phyloP scores from a whole-genome alignment of 2,113 vertebrate species.

The Butorides virescens region DNA sequence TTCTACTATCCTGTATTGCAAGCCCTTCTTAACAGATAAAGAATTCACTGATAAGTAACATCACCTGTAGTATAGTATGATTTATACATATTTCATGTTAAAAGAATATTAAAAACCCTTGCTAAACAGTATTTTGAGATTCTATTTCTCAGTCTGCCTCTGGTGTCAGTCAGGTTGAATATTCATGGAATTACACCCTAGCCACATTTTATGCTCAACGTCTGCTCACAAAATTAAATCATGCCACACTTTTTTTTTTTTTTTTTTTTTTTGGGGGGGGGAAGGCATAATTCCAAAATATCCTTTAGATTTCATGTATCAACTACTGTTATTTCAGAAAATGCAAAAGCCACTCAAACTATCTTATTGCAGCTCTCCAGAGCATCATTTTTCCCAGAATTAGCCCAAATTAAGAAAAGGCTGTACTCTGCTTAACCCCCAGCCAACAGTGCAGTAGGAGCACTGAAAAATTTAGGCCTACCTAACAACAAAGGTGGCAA shows the following conservation, averaged over 20 bases:
- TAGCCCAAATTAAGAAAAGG: neutral
- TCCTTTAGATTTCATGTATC: neutral
- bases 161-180: neutral
- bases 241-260: neutral
- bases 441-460: neutral
- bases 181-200: neutral
- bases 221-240: neutral
- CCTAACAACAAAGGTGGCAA: neutral
- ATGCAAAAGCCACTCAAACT: neutral
- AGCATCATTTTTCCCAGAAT: neutral
- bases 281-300: neutral
- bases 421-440: neutral
- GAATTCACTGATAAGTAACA: neutral
- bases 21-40: neutral
- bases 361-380: neutral
- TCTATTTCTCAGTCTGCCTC: neutral
- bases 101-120: neutral
- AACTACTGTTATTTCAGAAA: neutral
- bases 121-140: neutral
- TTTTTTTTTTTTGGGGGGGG: neutral
- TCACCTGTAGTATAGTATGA: neutral
- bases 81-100: neutral
- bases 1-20: accelerated
- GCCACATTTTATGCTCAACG: neutral
- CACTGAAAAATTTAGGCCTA: neutral